A percentile compares a stretch with the other conserved stretches of the same genome.
phyloP scores from a whole-genome alignment of 2,888 invertebrate genomes.

The Pterostichus madidus region DNA sequence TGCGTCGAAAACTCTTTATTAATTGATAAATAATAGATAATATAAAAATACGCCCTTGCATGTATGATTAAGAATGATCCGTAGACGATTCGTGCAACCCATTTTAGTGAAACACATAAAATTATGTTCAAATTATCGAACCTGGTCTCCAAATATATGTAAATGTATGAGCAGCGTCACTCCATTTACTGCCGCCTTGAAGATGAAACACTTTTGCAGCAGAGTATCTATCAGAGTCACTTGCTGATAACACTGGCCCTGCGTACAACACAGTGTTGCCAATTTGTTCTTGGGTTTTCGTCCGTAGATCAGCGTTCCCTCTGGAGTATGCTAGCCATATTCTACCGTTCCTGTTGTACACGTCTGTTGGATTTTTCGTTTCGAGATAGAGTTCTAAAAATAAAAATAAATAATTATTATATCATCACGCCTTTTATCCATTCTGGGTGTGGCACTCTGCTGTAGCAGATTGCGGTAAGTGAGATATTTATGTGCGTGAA shows the following conservation, averaged over 20 bases:
- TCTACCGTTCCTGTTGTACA: conserved; percentile 65
- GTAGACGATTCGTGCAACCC: too few species aligned
- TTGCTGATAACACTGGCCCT: conserved; percentile 69
- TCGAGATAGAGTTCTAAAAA: conserved; percentile 75
- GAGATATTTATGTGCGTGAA: too few species aligned
- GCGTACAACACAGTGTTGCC: conserved; percentile 78
- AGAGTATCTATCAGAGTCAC: conserved; percentile 23
- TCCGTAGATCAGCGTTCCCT: conserved; percentile 75
- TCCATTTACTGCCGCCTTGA: conserved; percentile 73
- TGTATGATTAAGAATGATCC: too few species aligned
- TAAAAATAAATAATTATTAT: too few species aligned
- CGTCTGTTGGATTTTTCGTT: conserved; percentile 72
- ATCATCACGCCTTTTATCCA: too few species aligned
- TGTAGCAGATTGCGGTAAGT: too few species aligned
- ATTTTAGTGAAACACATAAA: too few species aligned
- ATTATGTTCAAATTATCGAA: conserved; percentile 43
- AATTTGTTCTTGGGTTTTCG: conserved; percentile 75
- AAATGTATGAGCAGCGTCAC: conserved; percentile 80
- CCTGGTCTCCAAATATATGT: conserved; percentile 80
- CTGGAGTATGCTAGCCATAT: conserved; percentile 74
- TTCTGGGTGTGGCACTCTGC: too few species aligned
- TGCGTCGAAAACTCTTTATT: too few species aligned
- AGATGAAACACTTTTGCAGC: neutral
- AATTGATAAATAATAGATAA: too few species aligned
- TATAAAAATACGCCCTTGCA: too few species aligned